Evolutionary conservation across 2,888 invertebrate genomes (phyloP).

Genomic region (Aspidiotus rigidus): DNA sequence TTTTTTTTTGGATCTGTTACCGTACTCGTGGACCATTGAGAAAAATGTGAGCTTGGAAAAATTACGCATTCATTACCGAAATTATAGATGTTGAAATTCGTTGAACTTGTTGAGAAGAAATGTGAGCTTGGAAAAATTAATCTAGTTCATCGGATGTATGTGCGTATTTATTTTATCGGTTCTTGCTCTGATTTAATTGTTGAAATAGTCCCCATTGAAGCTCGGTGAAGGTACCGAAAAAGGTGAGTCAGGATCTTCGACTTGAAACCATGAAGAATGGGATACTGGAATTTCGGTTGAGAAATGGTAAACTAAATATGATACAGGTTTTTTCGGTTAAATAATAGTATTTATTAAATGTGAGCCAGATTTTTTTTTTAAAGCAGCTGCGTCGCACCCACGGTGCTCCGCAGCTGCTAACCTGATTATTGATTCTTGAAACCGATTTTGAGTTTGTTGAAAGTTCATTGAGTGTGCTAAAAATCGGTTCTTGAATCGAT

Average conservation of each 20-base stretch:
- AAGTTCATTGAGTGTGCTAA: slow-evolving; percentile 1
- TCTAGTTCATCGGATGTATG: slow-evolving; percentile 7
- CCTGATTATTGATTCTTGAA: slow-evolving; percentile 1
- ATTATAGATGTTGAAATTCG: neutral
- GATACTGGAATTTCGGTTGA: slow-evolving; percentile 7
- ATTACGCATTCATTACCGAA: slow-evolving; percentile 1
- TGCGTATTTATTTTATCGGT: slow-evolving; percentile 5
- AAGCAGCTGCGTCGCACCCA: slow-evolving; percentile 1
- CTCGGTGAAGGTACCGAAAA: slow-evolving; percentile 1
- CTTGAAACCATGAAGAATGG: slow-evolving; percentile 7
- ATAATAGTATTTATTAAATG: slow-evolving; percentile 13
- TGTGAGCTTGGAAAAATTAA: slow-evolving; percentile 1
- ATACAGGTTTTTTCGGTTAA: slow-evolving; percentile 12
- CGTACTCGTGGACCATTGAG: neutral
- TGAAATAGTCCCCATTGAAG: slow-evolving; percentile 1
- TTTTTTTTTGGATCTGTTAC: neutral
- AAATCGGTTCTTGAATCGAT: slow-evolving; percentile 1
- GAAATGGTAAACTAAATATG: slow-evolving; percentile 11
- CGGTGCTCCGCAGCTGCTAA: slow-evolving; percentile 1
- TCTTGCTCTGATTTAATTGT: neutral
- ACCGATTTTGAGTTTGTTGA: slow-evolving; percentile 1
- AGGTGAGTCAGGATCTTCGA: slow-evolving; percentile 10
- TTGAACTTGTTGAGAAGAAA: slow-evolving; percentile 13
- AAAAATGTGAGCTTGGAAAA: slow-evolving; percentile 4
- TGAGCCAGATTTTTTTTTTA: slow-evolving; percentile 9